Percentiles rank a stretch among this genome's conserved stretches.
These are phyloP conservation scores for Hydrophis major DNA, from an alignment of 2,797 vertebrate genomes.

Conservation along the genomic window DNA sequence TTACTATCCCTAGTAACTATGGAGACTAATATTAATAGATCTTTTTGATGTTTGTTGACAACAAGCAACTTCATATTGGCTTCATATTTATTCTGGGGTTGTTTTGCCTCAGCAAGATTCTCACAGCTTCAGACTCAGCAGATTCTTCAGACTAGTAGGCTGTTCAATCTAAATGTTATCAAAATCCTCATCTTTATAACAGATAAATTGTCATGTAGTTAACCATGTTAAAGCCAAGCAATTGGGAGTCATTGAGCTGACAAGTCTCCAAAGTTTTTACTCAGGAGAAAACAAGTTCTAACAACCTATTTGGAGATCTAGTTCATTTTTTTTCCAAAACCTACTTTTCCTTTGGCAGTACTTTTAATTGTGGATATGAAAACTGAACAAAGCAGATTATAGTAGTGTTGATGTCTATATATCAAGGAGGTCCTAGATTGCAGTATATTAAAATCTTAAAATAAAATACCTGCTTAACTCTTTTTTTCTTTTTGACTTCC, in stretches of 20 bases:
- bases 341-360: not conserved
- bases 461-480: not conserved
- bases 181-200: not conserved
- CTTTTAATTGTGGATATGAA: not conserved
- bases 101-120: not conserved
- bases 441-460: not conserved
- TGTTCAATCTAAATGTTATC: not conserved
- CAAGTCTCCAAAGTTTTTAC: not conserved
- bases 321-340: not conserved
- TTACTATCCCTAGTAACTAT: not conserved
- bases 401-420: not conserved
- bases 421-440: not conserved
- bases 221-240: not conserved
- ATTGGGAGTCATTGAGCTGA: not conserved
- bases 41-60: not conserved
- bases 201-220: not conserved
- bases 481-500: not conserved
- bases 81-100: not conserved
- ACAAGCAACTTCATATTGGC: not conserved
- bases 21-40: not conserved
- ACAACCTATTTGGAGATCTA: not conserved
- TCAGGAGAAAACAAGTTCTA: not conserved
- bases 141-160: not conserved
- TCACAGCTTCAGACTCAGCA: not conserved
- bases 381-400: not conserved